Evolutionary conservation across 2,888 invertebrate species (phyloP), one percentile per base, ranked within the genome.

Genomic region (Heliconius ethilla): DNA sequence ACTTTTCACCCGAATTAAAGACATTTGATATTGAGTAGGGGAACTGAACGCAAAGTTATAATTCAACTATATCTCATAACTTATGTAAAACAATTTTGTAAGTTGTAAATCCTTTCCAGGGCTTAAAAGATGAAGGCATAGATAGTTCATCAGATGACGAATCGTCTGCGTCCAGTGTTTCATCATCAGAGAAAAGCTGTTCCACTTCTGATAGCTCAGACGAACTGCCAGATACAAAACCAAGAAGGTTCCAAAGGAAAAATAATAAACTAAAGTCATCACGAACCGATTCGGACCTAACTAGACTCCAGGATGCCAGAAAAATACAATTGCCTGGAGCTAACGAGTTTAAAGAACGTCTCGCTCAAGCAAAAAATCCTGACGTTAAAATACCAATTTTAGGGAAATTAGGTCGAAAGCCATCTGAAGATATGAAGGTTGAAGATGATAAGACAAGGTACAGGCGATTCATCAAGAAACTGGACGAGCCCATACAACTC

Each of bases 81-180:
- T 51, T 51, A 55, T n/a, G 9, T n/a, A 63, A 25, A 62, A 62
- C 25, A 2, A 29, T 29, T 18, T 51, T 59, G n/a, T 15, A 37
- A n/a, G 40, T 18, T 74, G 40, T 70, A 77, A 80, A 81, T 80
- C 79, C 59, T 76, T 88, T 89, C 6, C 87, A 95, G 95, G 95
- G 95, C 81, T 88, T 95, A 5, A 95, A 95, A 86, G 95, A 95
- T 83, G 95, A 95, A 86, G 95, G 95, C 79, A 95, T 95, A 81
- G 94, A 95, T 86, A 95, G 95, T 81, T 95, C 95, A 40, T 95
- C 95, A 3, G 94, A 94, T 76, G 94, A 94, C 76, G 94, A 94
- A 80, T 92, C 94, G 1, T 91, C 94, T 1, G 90, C 90, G 2
- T 92, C 93, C 72, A 92, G 89, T 81, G 92, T 92, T 6, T 93